Percentiles rank a stretch among this genome's conserved stretches.
Evolutionary conservation across 2,888 invertebrate species (phyloP).

Genomic region (Dusona sp.): DNA sequence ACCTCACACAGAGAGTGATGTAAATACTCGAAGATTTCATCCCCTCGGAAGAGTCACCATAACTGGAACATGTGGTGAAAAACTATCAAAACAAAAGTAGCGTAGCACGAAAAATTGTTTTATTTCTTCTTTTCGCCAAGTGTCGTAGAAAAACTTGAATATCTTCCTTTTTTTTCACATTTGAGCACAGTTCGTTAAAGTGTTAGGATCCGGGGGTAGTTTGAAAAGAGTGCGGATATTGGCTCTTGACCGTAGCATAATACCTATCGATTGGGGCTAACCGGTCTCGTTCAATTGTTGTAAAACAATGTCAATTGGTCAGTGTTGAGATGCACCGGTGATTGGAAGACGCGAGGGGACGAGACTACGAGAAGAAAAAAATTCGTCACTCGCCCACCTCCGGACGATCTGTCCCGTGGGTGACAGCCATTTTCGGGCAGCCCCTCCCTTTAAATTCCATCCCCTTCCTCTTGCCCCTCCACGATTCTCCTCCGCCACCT

Average conservation of each 20-base stretch:
- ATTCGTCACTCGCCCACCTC: constrained; percentile 78
- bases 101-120: neutral
- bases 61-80: neutral
- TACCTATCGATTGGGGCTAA: constrained; percentile 76
- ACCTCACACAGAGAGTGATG: constrained; percentile 47
- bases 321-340: constrained; percentile 57
- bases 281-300: constrained; percentile 72
- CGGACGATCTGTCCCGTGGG: constrained; percentile 80
- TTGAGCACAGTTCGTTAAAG: constrained; percentile 72
- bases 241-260: constrained; percentile 78
- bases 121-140: neutral
- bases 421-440: constrained; percentile 83
- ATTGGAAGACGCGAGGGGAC: constrained; percentile 68
- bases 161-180: constrained; percentile 72
- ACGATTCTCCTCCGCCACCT: constrained; percentile 68
- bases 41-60: neutral
- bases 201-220: constrained; percentile 75
- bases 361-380: constrained; percentile 68
- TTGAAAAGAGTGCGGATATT: constrained; percentile 74
- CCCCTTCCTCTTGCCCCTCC: constrained; percentile 67
- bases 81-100: neutral
- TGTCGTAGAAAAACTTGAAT: neutral
- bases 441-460: constrained; percentile 83
- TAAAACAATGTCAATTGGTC: constrained; percentile 79
- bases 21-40: constrained; percentile 32